These are phyloP conservation scores for Lycodopsis pacificus DNA, from an alignment of 2,797 vertebrate genomes.

Conservation along the genomic window DNA sequence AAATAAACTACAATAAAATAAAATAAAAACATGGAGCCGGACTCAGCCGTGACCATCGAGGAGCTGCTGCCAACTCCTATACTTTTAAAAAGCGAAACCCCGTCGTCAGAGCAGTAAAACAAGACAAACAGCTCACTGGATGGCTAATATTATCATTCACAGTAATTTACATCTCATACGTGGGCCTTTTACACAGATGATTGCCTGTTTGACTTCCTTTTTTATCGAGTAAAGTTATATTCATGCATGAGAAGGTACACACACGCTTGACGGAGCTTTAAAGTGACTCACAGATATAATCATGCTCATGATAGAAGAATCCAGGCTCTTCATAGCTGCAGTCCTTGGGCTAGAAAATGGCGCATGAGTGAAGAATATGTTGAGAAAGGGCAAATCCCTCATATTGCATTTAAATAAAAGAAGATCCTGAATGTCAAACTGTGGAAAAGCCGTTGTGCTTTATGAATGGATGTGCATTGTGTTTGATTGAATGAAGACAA, in stretches of 20 bases:
- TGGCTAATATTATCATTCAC: slow-evolving; percentile 45
- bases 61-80: slow-evolving; percentile 43
- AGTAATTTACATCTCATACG: slow-evolving; percentile 56
- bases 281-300: slow-evolving; percentile 54
- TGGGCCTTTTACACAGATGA: slow-evolving; percentile 42
- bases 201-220: slow-evolving; percentile 45
- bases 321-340: slow-evolving; percentile 1
- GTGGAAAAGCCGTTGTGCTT: slow-evolving; percentile 7
- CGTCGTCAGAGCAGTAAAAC: slow-evolving; percentile 41
- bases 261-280: slow-evolving; percentile 39
- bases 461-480: slow-evolving; percentile 26
- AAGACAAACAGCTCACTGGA: slow-evolving; percentile 45
- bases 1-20: too few relatives aligned
- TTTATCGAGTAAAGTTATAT: slow-evolving; percentile 40
- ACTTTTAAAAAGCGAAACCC: slow-evolving; percentile 38
- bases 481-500: too few relatives aligned
- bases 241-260: slow-evolving; percentile 42
- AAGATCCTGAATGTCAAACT: slow-evolving; percentile 34
- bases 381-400: slow-evolving; percentile 33
- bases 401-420: not conserved
- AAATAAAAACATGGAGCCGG: slow-evolving; percentile 64
- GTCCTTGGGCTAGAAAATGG: slow-evolving; percentile 16
- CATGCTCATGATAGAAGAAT: slow-evolving; percentile 6
- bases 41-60: slow-evolving; percentile 38
- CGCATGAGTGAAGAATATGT: slow-evolving; percentile 19